These are phyloP conservation scores for Gallinago undulata DNA, from an alignment of 2,113 vertebrate genomes.

Conservation along the genomic window DNA sequence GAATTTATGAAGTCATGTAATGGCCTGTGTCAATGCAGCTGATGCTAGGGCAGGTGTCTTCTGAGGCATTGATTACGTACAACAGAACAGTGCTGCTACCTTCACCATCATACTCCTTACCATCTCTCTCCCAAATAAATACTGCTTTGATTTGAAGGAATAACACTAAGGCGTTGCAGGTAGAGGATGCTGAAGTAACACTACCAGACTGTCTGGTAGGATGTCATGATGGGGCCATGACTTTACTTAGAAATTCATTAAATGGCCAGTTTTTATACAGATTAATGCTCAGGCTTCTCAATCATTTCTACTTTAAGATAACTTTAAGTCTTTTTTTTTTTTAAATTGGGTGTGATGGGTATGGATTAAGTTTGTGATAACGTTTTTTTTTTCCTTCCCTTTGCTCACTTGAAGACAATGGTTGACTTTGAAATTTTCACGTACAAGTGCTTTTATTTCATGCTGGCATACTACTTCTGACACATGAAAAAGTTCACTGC, in stretches of 20 bases:
- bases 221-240: neutral
- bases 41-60: rapidly evolving
- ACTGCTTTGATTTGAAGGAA: neutral
- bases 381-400: neutral
- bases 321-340: neutral
- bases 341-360: neutral
- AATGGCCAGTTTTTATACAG: neutral
- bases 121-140: rapidly evolving
- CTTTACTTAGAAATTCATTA: neutral
- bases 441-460: neutral
- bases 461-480: neutral
- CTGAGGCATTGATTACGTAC: neutral
- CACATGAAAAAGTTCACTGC: neutral
- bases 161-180: neutral
- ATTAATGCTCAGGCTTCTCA: neutral
- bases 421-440: neutral
- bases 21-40: rapidly evolving
- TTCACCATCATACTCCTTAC: neutral
- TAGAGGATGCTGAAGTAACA: neutral
- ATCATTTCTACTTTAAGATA: neutral
- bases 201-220: neutral
- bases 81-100: neutral
- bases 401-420: neutral
- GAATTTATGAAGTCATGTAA: neutral
- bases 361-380: neutral